Base-by-base conservation (phyloP, 2,113 vertebrate genomes). In the Turdus rufiventris region DNA sequence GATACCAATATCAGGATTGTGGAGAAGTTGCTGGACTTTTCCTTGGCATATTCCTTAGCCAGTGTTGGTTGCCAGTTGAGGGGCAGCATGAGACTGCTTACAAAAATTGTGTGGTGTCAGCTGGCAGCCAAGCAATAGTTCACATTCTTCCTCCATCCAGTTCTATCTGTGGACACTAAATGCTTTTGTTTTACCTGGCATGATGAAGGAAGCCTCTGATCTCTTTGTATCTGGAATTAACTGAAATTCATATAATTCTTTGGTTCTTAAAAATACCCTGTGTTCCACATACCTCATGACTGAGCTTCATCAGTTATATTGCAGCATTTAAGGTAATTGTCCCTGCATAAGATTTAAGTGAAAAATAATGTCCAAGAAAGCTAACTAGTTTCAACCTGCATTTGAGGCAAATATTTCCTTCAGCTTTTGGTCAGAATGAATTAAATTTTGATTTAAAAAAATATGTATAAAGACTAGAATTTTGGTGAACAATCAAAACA, bases 111-210 rank as follows among this genome's bases (percentile, higher is more conserved):
- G 58, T 85, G 36, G 56, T 91, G 56, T 71, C 83, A 89, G 36
- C 43, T 91, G 77, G 45, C 58, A 79, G 48, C 58, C 70, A 72
- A 89, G 86, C 3, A 6, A 36, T 91, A 74, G 12, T 84, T 86
- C 26, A 36, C 68, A 57, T 87, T 94, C 43, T 85, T 94, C 26
- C 8, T 81, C n/a, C 2, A 0, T 79, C 75, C 33, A 43, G 23
- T 54, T 79, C 56, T 93, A 77, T 95, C 75, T 87, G 38, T 87
- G 88, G 89, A 68, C 73, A 36, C 48, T 72, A 4, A 85, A 89
- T 85, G 43, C 40, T 82, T 83, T 85, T 94, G 78, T 94, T 95
- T 95, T 95, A 80, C 94, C 82, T 96, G 92, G 91, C 90, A 62
- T 42, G 56, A 50, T 65, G 78, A 91, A 65, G 75, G 75, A 93